Percentiles rank a stretch among this genome's conserved stretches.
Evolutionary conservation across 1,140 invertebrate species (phyloP).

Genomic region (Nebria ingens): DNA sequence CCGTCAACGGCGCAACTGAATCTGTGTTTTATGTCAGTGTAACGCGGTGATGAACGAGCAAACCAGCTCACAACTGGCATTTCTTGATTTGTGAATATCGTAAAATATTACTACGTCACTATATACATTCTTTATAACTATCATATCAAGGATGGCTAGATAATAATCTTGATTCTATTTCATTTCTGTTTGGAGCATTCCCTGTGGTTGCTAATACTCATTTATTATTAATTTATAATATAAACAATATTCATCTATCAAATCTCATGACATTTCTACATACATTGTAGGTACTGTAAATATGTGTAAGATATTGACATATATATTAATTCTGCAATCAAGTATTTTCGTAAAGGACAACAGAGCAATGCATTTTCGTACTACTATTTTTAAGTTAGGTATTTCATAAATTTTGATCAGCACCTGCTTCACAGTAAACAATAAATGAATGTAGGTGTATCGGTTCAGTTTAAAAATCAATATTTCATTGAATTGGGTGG

Average conservation of each 20-base stretch:
- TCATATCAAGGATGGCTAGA: neutral
- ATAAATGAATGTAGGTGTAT: neutral
- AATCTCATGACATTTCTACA: too few species aligned
- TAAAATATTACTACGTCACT: constrained; percentile 6
- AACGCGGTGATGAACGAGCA: neutral
- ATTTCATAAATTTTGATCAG: too few species aligned
- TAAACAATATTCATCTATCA: too few species aligned
- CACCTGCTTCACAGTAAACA: neutral
- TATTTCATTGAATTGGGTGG: neutral
- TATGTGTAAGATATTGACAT: too few species aligned
- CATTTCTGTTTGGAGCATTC: too few species aligned
- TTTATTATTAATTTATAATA: too few species aligned
- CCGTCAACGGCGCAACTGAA: neutral
- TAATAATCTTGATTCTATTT: neutral
- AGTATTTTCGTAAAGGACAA: too few species aligned
- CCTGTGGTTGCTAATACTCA: too few species aligned
- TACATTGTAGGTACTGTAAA: too few species aligned
- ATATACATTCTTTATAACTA: constrained; percentile 1
- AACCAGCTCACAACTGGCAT: neutral
- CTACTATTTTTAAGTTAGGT: too few species aligned
- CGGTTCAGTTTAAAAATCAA: neutral
- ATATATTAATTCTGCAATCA: too few species aligned
- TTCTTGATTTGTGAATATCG: constrained; percentile 5
- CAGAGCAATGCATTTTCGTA: too few species aligned
- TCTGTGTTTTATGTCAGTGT: constrained; percentile 4